Conservation (phyloP, 2,888 invertebrate species). For the Drosophila testacea region DNA sequence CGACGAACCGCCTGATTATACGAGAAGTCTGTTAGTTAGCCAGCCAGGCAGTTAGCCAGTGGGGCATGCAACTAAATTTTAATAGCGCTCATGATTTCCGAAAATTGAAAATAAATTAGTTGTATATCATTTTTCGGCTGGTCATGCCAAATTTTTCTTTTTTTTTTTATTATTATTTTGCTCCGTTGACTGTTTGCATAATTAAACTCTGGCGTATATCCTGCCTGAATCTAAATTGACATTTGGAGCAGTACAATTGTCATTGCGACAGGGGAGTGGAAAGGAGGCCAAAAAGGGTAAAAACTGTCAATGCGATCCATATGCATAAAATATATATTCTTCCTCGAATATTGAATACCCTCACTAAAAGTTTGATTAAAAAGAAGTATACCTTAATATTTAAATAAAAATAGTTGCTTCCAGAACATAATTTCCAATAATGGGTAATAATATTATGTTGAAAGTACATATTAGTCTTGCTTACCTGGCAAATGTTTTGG, state of each 20-base stretch:
- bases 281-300: neutral
- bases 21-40: slow-evolving; percentile 35
- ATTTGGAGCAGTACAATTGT: slow-evolving; percentile 54
- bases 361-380: neutral
- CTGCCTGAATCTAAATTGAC: slow-evolving; percentile 74
- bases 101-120: slow-evolving; percentile 80
- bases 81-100: slow-evolving; percentile 78
- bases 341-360: slow-evolving; percentile 14
- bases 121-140: slow-evolving; percentile 73
- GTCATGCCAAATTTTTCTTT: slow-evolving; percentile 7
- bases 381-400: no score
- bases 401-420: no score
- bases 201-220: slow-evolving; percentile 70
- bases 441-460: neutral
- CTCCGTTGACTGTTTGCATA: slow-evolving; percentile 61
- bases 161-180: neutral
- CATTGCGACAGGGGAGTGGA: slow-evolving; percentile 10
- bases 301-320: neutral
- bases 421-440: no score
- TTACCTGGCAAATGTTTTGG: neutral
- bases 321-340: neutral
- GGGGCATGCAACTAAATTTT: slow-evolving; percentile 65
- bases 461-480: neutral
- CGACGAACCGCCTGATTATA: slow-evolving; percentile 48
- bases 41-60: slow-evolving; percentile 28